These are phyloP conservation scores for Orchesella flavescens DNA, from an alignment of 2,888 invertebrate species.

Conservation along the genomic window DNA sequence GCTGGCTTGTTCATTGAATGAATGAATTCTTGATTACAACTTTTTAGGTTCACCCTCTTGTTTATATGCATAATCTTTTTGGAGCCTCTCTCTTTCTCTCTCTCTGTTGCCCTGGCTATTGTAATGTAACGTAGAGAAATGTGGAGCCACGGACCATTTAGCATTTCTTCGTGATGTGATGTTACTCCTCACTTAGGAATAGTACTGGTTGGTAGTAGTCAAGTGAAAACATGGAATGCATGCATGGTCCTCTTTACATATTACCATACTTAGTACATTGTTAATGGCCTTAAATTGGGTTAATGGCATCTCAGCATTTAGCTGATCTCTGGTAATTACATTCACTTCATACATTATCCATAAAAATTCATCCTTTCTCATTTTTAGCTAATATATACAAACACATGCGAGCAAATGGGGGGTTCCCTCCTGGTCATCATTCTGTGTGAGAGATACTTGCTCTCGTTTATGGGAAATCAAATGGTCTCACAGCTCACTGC, in stretches of 20 bases:
- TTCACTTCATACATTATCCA: constrained; percentile 62
- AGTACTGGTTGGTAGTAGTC: neutral
- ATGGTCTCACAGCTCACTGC: constrained; percentile 28
- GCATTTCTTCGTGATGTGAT: constrained; percentile 48
- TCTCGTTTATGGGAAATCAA: constrained; percentile 3
- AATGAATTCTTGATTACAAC: too few species aligned
- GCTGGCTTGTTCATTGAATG: neutral
- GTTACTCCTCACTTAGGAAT: neutral
- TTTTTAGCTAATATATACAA: constrained; percentile 18
- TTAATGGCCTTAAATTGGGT: constrained; percentile 64
- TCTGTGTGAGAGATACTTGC: neutral
- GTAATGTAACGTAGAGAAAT: constrained; percentile 24
- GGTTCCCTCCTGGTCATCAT: neutral
- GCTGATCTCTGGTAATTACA: constrained; percentile 57
- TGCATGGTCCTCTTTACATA: constrained; percentile 16
- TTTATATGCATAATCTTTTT: too few species aligned
- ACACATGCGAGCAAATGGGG: neutral
- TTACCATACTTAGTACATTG: constrained; percentile 35
- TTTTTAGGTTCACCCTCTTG: too few species aligned
- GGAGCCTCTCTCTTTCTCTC: neutral
- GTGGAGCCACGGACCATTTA: constrained; percentile 62
- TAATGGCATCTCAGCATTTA: constrained; percentile 57
- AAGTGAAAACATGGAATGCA: neutral
- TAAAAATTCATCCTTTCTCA: constrained; percentile 40
- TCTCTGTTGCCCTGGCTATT: neutral